Conservation (phyloP, 1,140 invertebrate species). For the Drosophila lacertosa region DNA sequence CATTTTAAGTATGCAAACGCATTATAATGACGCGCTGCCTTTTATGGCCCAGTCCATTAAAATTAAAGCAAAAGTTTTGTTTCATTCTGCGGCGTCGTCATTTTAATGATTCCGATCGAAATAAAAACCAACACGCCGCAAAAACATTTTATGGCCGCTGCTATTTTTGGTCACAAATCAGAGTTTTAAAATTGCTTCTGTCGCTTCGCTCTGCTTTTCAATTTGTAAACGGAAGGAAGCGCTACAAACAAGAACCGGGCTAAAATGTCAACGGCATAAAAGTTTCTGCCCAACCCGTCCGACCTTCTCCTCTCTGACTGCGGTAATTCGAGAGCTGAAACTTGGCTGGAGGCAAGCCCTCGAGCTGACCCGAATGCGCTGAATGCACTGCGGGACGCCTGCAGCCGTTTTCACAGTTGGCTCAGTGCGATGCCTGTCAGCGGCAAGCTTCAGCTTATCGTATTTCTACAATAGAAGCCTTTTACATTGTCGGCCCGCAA, state of each 20-base stretch:
- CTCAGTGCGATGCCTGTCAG: conserved; percentile 53
- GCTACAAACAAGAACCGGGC: conserved; percentile 33
- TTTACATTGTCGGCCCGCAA: conserved; percentile 26
- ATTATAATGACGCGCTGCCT: conserved; percentile 74
- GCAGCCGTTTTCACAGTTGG: conserved; percentile 38
- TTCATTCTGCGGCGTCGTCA: conserved; percentile 31
- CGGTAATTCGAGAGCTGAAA: conserved; percentile 58
- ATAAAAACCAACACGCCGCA: conserved; percentile 47
- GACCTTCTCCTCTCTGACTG: conserved; percentile 12
- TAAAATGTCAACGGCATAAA: conserved; percentile 60
- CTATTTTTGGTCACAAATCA: conserved; percentile 39
- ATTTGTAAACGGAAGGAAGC: conserved; percentile 64
- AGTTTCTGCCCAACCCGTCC: conserved; percentile 3
- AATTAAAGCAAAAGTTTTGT: conserved; percentile 79
- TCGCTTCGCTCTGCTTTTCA: conserved; percentile 46
- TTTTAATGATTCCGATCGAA: conserved; percentile 70
- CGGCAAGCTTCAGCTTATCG: conserved; percentile 56
- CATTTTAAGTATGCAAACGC: conserved; percentile 76
- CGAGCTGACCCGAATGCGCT: conserved; percentile 53
- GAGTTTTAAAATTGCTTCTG: conserved; percentile 26
- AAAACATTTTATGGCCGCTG: conserved; percentile 28
- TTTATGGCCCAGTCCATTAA: conserved; percentile 76
- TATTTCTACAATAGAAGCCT: conserved; percentile 33
- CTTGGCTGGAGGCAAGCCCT: conserved; percentile 30
- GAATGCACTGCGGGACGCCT: conserved; percentile 55